These are phyloP conservation scores for Sapajus apella DNA, from an alignment of 2,113 vertebrate genomes.

Conservation along the genomic window DNA sequence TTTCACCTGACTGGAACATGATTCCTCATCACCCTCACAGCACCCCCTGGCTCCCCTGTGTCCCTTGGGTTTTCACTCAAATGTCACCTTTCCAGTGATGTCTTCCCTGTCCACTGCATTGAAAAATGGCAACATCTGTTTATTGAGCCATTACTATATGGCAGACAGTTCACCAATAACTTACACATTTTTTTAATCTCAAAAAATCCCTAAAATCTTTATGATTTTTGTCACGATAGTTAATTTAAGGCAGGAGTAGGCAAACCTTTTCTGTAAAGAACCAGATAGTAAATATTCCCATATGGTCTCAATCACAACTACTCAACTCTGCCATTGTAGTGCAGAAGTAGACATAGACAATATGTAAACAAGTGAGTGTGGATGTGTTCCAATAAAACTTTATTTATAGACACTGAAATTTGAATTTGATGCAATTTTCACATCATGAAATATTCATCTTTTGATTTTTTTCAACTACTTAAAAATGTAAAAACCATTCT, in stretches of 20 bases:
- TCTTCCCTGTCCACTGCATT: background rate
- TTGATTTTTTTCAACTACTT: background rate
- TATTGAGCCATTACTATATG: background rate
- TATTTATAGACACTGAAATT: background rate
- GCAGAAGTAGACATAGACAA: background rate
- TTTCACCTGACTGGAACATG: background rate
- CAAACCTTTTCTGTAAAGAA: background rate
- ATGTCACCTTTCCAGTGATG: background rate
- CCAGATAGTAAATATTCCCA: background rate
- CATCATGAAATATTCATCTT: background rate
- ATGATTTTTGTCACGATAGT: background rate
- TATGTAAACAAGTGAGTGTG: background rate
- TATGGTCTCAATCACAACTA: background rate
- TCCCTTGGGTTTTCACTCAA: background rate
- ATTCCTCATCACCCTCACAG: background rate
- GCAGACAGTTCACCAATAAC: background rate
- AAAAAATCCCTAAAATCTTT: background rate
- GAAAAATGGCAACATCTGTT: background rate
- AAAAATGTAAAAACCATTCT: background rate
- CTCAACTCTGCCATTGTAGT: background rate
- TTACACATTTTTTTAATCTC: background rate
- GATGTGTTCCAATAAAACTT: background rate
- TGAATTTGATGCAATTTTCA: background rate
- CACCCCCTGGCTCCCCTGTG: background rate
- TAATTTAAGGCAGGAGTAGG: background rate